These are phyloP conservation scores for Endomychus coccineus DNA, from an alignment of 2,888 invertebrate genomes.

Conservation along the genomic window DNA sequence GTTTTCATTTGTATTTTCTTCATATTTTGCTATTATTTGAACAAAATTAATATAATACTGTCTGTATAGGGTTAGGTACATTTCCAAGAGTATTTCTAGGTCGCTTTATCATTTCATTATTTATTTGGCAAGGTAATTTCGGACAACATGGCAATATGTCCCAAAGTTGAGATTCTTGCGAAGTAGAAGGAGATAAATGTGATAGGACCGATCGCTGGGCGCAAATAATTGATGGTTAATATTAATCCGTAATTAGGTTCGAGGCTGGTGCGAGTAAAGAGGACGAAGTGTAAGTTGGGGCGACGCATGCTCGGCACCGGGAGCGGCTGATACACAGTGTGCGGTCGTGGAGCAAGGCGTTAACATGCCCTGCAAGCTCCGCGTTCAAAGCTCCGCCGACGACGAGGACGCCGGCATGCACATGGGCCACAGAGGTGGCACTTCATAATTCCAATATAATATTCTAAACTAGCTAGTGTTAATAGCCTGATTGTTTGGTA, in stretches of 20 bases:
- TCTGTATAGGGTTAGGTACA: no score
- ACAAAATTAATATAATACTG: no score
- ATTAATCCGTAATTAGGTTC: slow-evolving; percentile 30
- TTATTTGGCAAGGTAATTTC: no score
- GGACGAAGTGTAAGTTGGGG: slow-evolving; percentile 1
- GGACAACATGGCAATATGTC: no score
- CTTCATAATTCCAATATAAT: slow-evolving; percentile 13
- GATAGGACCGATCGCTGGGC: slow-evolving; percentile 11
- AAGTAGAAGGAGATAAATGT: no score
- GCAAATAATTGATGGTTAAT: slow-evolving; percentile 23
- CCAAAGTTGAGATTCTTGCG: no score
- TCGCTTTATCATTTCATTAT: no score
- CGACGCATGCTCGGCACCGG: slow-evolving; percentile 41
- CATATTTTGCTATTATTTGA: no score
- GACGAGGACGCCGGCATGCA: slow-evolving; percentile 35
- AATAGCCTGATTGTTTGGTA: slow-evolving; percentile 29
- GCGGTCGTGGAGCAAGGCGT: slow-evolving; percentile 43
- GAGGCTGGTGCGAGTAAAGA: slow-evolving; percentile 18
- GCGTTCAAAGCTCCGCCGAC: slow-evolving; percentile 37
- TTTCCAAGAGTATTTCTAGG: no score
- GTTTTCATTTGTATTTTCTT: no score
- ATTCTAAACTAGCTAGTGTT: slow-evolving; percentile 20
- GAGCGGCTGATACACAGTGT: slow-evolving; percentile 39
- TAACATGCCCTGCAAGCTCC: slow-evolving; percentile 41
- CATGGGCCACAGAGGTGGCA: slow-evolving; percentile 29